Conservation (phyloP, 2,113 vertebrate species). For the Cryptotis parvus region DNA sequence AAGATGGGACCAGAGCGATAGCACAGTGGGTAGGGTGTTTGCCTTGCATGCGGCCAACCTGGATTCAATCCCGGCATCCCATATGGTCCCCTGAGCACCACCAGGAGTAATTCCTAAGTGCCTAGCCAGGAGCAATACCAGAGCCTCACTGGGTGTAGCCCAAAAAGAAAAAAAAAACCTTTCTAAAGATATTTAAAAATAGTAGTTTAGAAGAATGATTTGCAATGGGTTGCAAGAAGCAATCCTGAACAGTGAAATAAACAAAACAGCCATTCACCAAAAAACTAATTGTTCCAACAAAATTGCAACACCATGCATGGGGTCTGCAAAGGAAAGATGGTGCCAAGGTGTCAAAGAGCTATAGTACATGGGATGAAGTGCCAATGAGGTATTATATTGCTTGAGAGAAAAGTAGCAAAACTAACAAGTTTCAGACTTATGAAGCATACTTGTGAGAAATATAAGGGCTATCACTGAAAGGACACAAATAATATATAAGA, state of each 20-base stretch:
- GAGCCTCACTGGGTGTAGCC: too few relatives aligned
- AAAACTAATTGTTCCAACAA: conserved; percentile 8
- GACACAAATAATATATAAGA: conserved; percentile 12
- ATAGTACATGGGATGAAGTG: not conserved
- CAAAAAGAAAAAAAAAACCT: too few relatives aligned
- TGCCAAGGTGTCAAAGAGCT: not conserved
- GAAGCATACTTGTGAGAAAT: not conserved
- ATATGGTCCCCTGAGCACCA: too few relatives aligned
- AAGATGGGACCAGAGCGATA: too few relatives aligned
- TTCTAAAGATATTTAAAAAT: conserved; percentile 23
- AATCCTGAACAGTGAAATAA: not conserved
- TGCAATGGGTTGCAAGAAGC: not conserved
- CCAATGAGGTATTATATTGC: not conserved
- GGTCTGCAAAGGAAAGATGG: not conserved
- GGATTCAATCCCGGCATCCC: too few relatives aligned
- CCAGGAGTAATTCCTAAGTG: too few relatives aligned
- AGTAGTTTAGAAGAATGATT: conserved; percentile 12
- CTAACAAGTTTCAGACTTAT: not conserved
- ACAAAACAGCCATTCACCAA: not conserved
- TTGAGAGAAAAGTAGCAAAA: not conserved
- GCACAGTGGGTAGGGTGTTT: too few relatives aligned
- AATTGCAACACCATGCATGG: not conserved
- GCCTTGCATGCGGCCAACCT: too few relatives aligned
- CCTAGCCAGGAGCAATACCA: too few relatives aligned
- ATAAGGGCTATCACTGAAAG: not conserved